Evolutionary conservation across 2,113 vertebrate species (phyloP).

Genomic region (Pluvialis apricaria): DNA sequence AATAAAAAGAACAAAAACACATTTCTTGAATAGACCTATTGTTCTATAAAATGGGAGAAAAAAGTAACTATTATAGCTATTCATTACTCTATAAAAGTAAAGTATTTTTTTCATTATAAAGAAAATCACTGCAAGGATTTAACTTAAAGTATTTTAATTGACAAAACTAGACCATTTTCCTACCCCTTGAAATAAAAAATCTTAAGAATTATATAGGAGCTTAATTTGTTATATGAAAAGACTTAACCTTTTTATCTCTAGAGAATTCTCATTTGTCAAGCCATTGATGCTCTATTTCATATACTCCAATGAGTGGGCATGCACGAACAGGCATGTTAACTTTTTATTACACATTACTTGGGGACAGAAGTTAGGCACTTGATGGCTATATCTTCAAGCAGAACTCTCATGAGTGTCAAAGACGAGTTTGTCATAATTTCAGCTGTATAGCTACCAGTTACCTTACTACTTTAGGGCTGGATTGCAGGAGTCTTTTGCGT

Average conservation of each 20-base stretch:
- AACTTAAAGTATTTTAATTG: constrained; percentile 7
- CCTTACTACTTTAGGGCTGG: not conserved
- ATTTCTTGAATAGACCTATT: constrained; percentile 36
- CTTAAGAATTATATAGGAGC: not conserved
- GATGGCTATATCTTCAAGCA: not conserved
- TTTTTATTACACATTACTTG: not conserved
- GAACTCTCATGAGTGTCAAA: not conserved
- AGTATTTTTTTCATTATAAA: constrained; percentile 2
- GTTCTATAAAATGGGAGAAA: constrained; percentile 9
- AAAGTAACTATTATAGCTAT: not conserved
- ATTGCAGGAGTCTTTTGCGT: not conserved
- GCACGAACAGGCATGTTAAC: not conserved
- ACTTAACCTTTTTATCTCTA: constrained; percentile 30
- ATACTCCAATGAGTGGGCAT: not conserved
- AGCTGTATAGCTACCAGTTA: not conserved
- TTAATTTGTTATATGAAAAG: constrained; percentile 14
- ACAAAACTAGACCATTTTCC: not conserved
- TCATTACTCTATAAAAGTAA: not conserved
- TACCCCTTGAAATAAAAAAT: not conserved
- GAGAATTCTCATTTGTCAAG: not conserved
- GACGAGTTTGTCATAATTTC: not conserved
- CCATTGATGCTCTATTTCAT: not conserved
- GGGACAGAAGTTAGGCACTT: not conserved
- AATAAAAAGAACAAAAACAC: not conserved
- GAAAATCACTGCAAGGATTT: not conserved